Conservation (phyloP, 2,888 invertebrate genomes). For the Tetragonisca angustula region DNA sequence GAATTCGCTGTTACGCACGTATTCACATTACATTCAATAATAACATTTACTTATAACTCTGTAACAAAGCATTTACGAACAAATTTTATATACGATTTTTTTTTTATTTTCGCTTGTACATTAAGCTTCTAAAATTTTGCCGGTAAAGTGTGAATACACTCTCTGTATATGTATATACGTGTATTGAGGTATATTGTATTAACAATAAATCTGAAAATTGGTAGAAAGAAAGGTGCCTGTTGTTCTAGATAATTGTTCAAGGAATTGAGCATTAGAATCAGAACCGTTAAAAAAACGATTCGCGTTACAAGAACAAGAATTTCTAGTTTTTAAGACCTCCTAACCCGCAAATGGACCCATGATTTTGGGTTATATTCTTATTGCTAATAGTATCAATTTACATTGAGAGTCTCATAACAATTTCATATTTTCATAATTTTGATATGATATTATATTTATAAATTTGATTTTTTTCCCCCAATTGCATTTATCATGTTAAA, state of each 20-base stretch:
- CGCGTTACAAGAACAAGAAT: constrained; percentile 37
- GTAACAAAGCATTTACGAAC: too few relatives aligned
- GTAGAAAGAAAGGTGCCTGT: constrained; percentile 32
- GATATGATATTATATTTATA: constrained; percentile 36
- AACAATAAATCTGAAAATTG: constrained; percentile 28
- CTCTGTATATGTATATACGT: background rate
- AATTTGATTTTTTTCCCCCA: constrained; percentile 7
- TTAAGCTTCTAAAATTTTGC: background rate
- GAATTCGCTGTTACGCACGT: too few relatives aligned
- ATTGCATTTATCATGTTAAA: constrained; percentile 3
- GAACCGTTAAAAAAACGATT: constrained; percentile 19
- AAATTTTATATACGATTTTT: too few relatives aligned
- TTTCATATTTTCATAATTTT: constrained; percentile 60
- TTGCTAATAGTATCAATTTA: constrained; percentile 60
- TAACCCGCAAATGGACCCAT: constrained; percentile 68
- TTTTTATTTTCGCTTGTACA: background rate
- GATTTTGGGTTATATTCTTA: constrained; percentile 65
- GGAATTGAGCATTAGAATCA: constrained; percentile 23
- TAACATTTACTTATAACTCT: too few relatives aligned
- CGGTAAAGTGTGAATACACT: too few relatives aligned
- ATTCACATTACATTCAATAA: too few relatives aligned
- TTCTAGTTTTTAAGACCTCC: constrained; percentile 32
- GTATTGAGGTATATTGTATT: constrained; percentile 52
- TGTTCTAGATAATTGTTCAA: background rate
- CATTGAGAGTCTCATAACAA: constrained; percentile 55